A percentile compares a stretch with the other conserved stretches of the same genome.
These are phyloP conservation scores for Aphidius ervi DNA, from an alignment of 1,140 invertebrate genomes.

Conservation along the genomic window DNA sequence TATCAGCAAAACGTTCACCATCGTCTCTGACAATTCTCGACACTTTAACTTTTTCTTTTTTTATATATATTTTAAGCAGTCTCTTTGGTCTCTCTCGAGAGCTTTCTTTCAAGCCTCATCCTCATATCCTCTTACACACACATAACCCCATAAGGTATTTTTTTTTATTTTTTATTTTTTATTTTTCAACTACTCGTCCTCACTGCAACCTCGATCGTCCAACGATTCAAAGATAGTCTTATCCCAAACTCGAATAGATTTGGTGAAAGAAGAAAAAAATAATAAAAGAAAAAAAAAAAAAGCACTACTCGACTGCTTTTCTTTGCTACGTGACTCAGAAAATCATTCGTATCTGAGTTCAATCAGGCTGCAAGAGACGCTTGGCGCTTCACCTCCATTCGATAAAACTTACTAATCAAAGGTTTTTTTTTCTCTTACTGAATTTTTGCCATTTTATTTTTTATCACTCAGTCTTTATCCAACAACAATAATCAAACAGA, in stretches of 20 bases:
- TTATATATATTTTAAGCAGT: background rate
- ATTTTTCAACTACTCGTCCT: background rate
- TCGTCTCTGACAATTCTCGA: background rate
- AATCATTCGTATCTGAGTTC: conserved; percentile 13
- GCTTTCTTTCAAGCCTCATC: too few species aligned
- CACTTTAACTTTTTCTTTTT: conserved; percentile 4
- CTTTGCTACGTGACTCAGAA: conserved; percentile 12
- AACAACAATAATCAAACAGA: too few species aligned
- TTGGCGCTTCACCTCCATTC: too few species aligned
- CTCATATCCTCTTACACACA: background rate
- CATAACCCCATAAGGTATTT: background rate
- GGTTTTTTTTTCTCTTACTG: too few species aligned
- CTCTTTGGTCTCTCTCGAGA: too few species aligned
- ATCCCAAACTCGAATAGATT: conserved; percentile 7
- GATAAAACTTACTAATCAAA: too few species aligned
- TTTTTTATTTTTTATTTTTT: background rate
- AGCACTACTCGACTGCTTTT: conserved; percentile 11
- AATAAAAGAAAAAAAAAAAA: conserved; percentile 4
- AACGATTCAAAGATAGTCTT: conserved; percentile 11
- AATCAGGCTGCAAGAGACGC: conserved; percentile 4
- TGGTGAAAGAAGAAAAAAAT: too few species aligned
- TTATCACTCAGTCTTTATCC: too few species aligned
- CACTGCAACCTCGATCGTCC: too few species aligned
- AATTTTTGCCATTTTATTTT: too few species aligned
- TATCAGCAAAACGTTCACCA: too few species aligned